These are phyloP conservation scores for Channa maculata DNA, from an alignment of 2,113 vertebrate species.

Conservation along the genomic window DNA sequence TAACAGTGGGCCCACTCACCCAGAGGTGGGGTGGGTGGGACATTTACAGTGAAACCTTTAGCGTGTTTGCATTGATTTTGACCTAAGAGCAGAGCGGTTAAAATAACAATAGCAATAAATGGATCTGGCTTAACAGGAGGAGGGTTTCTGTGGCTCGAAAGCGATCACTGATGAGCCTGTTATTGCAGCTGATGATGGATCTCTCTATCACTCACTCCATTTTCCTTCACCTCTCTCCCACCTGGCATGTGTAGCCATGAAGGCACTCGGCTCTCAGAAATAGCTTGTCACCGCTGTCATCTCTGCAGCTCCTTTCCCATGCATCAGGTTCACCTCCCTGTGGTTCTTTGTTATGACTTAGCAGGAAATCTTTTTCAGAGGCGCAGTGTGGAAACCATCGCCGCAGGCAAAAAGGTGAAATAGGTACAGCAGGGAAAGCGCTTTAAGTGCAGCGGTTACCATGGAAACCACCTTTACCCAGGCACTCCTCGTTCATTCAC, in stretches of 20 bases:
- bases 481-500: constrained; percentile 51
- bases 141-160: constrained; percentile 12
- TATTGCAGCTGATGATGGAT: constrained; percentile 37
- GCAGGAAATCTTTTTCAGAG: constrained; percentile 57
- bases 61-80: constrained; percentile 52
- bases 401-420: constrained; percentile 59
- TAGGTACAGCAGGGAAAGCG: constrained; percentile 32
- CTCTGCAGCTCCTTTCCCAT: constrained; percentile 16
- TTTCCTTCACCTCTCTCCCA: constrained; percentile 35
- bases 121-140: constrained; percentile 12
- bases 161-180: constrained; percentile 6
- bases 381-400: constrained; percentile 54
- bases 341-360: constrained; percentile 67
- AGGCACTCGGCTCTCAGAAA: constrained; percentile 36
- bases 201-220: constrained; percentile 10
- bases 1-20: not conserved
- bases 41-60: constrained; percentile 30
- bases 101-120: constrained; percentile 38
- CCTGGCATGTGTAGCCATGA: constrained; percentile 6
- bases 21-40: not conserved
- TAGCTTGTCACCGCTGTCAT: constrained; percentile 56
- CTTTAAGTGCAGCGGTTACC: constrained; percentile 59
- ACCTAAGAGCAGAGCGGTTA: constrained; percentile 3
- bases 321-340: constrained; percentile 38
- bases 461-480: constrained; percentile 73